Evolutionary conservation across 2,797 vertebrate species (phyloP).

Genomic region (Pipistrellus kuhlii): DNA sequence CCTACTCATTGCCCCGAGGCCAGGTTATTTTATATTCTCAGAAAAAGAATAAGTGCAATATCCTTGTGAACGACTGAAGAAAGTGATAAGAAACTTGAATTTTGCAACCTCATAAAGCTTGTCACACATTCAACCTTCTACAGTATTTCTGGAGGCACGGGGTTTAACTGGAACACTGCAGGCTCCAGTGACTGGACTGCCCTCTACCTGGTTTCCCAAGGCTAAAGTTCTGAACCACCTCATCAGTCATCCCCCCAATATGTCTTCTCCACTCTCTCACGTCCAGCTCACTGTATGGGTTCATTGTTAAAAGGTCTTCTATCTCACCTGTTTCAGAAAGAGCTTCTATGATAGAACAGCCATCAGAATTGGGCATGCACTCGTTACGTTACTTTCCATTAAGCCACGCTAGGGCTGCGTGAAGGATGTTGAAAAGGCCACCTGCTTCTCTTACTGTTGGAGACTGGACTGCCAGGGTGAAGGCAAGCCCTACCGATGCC

Average conservation of each 20-base stretch:
- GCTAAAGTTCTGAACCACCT: neutral
- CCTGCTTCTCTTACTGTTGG: neutral
- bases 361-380: conserved; percentile 61
- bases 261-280: conserved; percentile 7
- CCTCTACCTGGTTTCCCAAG: conserved; percentile 16
- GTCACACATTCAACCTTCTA: neutral
- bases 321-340: conserved; percentile 60
- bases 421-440: conserved; percentile 44
- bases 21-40: neutral
- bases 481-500: neutral
- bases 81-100: neutral
- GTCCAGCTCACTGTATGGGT: conserved; percentile 60
- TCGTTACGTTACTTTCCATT: conserved; percentile 66
- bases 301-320: conserved; percentile 58
- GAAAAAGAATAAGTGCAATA: neutral
- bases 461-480: conserved; percentile 50
- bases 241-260: neutral
- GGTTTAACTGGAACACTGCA: neutral
- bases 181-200: neutral
- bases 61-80: neutral
- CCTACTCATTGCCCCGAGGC: neutral
- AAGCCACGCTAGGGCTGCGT: neutral
- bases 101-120: neutral
- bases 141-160: neutral
- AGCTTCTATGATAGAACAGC: conserved; percentile 53